Base-by-base conservation (phyloP, 2,888 invertebrate genomes). In the Cataglyphis altisquamis region DNA sequence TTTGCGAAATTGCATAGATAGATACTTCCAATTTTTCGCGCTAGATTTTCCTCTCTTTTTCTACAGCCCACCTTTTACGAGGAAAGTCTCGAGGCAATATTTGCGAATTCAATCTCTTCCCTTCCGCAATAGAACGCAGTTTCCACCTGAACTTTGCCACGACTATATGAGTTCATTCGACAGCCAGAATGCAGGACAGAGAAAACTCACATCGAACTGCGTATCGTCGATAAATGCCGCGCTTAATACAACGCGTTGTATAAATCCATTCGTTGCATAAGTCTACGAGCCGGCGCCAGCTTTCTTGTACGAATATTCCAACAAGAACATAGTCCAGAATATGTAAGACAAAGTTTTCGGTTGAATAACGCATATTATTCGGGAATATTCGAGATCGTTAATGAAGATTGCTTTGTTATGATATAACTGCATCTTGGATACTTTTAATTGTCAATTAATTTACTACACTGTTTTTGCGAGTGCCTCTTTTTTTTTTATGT, bases 21-120 rank as follows among this genome's bases (percentile, higher is more conserved):
- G 78, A 80, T 48, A 80, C 57, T 45, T 63, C 1, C 41, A 72
- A 64, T 41, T 80, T 80, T 75, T 48, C 48, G 10, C 36, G 62
- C 21, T 64, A 41, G 75, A 81, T 52, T 64, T 45, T 18, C 62
- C 62, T 45, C 36, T n/a, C 41, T 36, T 81, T 80, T 67, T 72
- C 70, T 36, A 21, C 9, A 29, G 25, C 52, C 52, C 52, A 64
- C 60, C 73, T 82, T 70, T 84, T 68, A 78, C 60, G 74, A n/a
- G 80, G 70, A 84, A 88, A 86, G 82, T 85, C 85, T 83, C 84
- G 83, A 63, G 82, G 86, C 89, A 89, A 88, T 88, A 88, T 89
- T 89, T 87, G 88, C 86, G 86, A 89, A 86, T 88, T 89, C 87
- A 87, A 86, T 87, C 86, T 86, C 86, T 83, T 68, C 39, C 82